Evolutionary conservation across 2,888 invertebrate genomes (phyloP).

Genomic region (Limnephilus marmoratus): DNA sequence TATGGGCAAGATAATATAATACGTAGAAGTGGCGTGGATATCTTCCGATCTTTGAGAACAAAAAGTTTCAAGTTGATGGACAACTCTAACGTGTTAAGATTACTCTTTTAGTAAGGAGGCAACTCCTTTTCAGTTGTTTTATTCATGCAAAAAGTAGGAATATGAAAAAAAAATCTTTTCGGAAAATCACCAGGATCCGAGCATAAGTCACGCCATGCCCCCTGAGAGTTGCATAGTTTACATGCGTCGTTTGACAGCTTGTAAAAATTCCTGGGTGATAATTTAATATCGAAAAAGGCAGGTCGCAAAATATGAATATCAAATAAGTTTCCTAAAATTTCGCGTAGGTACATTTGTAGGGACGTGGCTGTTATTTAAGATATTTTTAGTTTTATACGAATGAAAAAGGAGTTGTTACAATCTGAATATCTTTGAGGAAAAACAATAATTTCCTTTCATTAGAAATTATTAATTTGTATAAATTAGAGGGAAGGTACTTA

Average conservation of each 20-base stretch:
- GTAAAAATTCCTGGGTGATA: not conserved
- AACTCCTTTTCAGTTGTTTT: not conserved
- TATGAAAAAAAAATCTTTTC: not conserved
- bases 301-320: not conserved
- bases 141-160: not conserved
- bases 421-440: not conserved
- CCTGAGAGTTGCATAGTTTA: not conserved
- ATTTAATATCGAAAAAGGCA: not conserved
- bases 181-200: not conserved
- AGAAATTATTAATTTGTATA: too few species aligned
- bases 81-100: not conserved
- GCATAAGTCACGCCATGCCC: not conserved
- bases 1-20: not conserved
- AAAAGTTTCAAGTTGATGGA: not conserved
- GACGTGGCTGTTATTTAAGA: not conserved
- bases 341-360: not conserved
- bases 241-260: not conserved
- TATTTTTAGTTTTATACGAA: not conserved
- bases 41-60: not conserved
- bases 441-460: not conserved
- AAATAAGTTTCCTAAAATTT: not conserved
- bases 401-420: not conserved
- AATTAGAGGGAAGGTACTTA: too few species aligned
- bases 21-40: not conserved
- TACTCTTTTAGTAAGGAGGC: not conserved